These are phyloP conservation scores for Amphiprion clarkii DNA, from an alignment of 2,797 vertebrate species.

Conservation along the genomic window DNA sequence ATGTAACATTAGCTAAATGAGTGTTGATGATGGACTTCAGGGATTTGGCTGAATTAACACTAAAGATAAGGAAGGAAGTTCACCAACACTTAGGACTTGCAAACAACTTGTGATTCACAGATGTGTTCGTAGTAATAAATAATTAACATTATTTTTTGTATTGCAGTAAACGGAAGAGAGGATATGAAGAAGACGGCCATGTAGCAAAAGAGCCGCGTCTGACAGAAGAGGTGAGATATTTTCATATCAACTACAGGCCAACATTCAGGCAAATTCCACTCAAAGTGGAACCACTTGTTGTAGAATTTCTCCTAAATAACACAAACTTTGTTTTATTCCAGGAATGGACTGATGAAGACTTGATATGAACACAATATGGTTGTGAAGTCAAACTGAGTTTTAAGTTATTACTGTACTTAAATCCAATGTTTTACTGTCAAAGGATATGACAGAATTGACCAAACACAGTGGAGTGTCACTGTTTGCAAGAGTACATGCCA, in stretches of 20 bases:
- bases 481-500: slow-evolving; percentile 27
- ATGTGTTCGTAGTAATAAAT: not conserved
- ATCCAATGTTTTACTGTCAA: slow-evolving; percentile 12
- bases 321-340: slow-evolving; percentile 64
- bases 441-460: not conserved
- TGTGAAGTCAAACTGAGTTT: slow-evolving; percentile 1
- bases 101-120: slow-evolving; percentile 17
- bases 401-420: slow-evolving; percentile 14
- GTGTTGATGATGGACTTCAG: slow-evolving; percentile 33
- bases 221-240: slow-evolving; percentile 71
- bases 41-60: slow-evolving; percentile 19
- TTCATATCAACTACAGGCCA: not conserved
- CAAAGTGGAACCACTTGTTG: not conserved
- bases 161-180: slow-evolving; percentile 93
- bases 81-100: slow-evolving; percentile 38
- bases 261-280: not conserved
- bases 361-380: slow-evolving; percentile 58
- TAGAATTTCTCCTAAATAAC: not conserved
- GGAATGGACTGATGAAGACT: slow-evolving; percentile 93
- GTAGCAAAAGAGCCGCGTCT: slow-evolving; percentile 87
- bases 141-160: slow-evolving; percentile 1
- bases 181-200: slow-evolving; percentile 93
- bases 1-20: slow-evolving; percentile 39
- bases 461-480: not conserved
- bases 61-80: slow-evolving; percentile 27